A percentile compares a stretch with the other conserved stretches of the same genome.
phyloP scores from a whole-genome alignment of 2,797 vertebrate genomes.

The Pipistrellus kuhlii region DNA sequence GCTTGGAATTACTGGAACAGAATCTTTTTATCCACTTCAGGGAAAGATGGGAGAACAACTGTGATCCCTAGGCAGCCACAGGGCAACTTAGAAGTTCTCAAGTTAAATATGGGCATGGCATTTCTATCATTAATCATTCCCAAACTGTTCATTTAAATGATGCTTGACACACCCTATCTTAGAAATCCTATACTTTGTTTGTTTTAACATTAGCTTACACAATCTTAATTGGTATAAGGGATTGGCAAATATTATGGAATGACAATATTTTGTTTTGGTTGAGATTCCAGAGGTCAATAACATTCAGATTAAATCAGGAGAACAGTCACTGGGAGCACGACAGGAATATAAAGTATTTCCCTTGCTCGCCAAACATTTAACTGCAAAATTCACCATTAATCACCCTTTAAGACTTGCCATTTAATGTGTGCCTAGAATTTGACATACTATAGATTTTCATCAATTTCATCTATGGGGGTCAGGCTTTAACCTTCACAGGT shows the following conservation, averaged over 20 bases:
- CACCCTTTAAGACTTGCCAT: neutral
- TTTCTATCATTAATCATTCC: slow-evolving; percentile 57
- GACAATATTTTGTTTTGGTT: neutral
- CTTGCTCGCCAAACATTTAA: neutral
- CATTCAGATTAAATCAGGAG: slow-evolving; percentile 50
- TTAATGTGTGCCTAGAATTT: neutral
- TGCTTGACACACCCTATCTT: neutral
- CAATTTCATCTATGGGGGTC: neutral
- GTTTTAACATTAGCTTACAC: slow-evolving; percentile 22
- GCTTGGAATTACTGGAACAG: neutral
- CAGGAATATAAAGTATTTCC: neutral
- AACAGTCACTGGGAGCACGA: neutral
- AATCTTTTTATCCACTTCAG: neutral
- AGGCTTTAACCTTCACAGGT: neutral
- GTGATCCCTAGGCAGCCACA: neutral
- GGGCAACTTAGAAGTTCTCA: slow-evolving; percentile 4
- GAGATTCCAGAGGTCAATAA: slow-evolving; percentile 17
- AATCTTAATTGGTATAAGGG: neutral
- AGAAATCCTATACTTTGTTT: slow-evolving; percentile 53
- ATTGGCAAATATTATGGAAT: slow-evolving; percentile 32
- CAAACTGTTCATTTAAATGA: slow-evolving; percentile 35
- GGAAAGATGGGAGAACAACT: neutral
- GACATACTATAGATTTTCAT: slow-evolving; percentile 52
- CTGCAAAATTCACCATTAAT: slow-evolving; percentile 15
- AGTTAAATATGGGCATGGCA: neutral